Evolutionary conservation across 2,888 invertebrate genomes (phyloP), one percentile per base, ranked within the genome.

Genomic region (Tachina lurida): DNA sequence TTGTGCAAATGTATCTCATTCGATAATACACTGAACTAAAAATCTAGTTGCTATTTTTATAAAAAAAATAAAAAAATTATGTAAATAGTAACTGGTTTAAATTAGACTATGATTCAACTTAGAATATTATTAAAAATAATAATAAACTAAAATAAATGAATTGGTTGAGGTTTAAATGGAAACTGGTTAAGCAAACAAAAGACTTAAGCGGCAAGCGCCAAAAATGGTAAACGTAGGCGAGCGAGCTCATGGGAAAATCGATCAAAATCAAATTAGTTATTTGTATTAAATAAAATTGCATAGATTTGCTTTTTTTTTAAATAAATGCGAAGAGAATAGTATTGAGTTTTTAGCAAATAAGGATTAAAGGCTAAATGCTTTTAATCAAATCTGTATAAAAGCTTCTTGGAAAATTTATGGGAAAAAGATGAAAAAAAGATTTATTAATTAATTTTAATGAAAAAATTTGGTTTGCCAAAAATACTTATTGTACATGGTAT

Each of bases 41-140:
- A 83, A 83, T 86, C 86, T 83, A 79, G 86, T 86, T 83, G 75
- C 9, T 58, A 49, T 52, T 47, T 68, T 77, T 56, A 49, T 9
- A 39, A 47, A n/a, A 60, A n/a, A 31, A 15, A 10, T 12, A 22
- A 17, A 52, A 49, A 52, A 70, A n/a, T 10, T 22, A 10, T 62
- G 68, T 60, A 77, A 73, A 31, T 73, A 67, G 77, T 83, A 68
- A 77, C 83, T 67, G 65, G 83, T 83, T 77, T 77, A 43, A 71
- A 65, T 52, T 74, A 60, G 74, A 73, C 74, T 67, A 67, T 74
- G 67, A 81, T 60, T 81, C 80, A 75, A 45, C 68, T 60, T 52
- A 74, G 74, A 81, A 73, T 73, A 19, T 71, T 79, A 41, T 41
- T 52, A 17, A 19, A 19, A 68, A 52, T 19, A 47, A 56, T 13